These are phyloP conservation scores for Hymenopus coronatus DNA, from an alignment of 2,888 invertebrate species.

Conservation along the genomic window DNA sequence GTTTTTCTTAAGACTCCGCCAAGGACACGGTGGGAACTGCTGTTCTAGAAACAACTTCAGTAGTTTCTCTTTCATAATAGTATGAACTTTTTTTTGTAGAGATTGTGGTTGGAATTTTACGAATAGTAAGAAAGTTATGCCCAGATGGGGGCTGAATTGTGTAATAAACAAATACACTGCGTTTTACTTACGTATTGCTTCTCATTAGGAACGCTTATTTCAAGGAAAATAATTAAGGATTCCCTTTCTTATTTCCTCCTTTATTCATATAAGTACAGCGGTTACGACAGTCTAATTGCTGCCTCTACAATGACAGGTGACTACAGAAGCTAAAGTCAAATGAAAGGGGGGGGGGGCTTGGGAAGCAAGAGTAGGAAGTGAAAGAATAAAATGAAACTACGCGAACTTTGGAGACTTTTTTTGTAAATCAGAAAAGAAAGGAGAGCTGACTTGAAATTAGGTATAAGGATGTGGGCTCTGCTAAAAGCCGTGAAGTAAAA, in stretches of 20 bases:
- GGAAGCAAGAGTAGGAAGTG: not conserved
- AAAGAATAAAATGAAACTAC: not conserved
- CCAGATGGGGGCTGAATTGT: not conserved
- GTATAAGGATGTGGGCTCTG: conserved; percentile 7
- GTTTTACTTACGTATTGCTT: not conserved
- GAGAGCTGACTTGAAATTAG: conserved; percentile 3
- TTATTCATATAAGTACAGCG: not conserved
- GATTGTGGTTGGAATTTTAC: not conserved
- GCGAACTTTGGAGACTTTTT: not conserved
- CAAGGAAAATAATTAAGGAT: not conserved
- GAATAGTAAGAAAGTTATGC: not conserved
- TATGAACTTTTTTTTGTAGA: not conserved
- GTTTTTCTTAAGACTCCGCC: too few relatives aligned
- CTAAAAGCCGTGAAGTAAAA: conserved; percentile 13
- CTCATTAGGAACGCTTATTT: not conserved
- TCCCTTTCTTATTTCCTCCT: not conserved
- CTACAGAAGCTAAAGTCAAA: conserved; percentile 21
- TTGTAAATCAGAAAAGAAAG: not conserved
- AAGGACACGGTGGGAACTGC: too few relatives aligned
- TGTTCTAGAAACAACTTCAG: too few relatives aligned
- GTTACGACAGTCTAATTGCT: conserved; percentile 14
- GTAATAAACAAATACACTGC: not conserved
- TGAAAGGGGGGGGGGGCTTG: conserved; percentile 6
- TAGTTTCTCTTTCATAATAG: not conserved
- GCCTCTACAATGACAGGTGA: conserved; percentile 23